Evolutionary conservation across 2,888 invertebrate genomes (phyloP).

Genomic region (Ichneumoninae sp.): DNA sequence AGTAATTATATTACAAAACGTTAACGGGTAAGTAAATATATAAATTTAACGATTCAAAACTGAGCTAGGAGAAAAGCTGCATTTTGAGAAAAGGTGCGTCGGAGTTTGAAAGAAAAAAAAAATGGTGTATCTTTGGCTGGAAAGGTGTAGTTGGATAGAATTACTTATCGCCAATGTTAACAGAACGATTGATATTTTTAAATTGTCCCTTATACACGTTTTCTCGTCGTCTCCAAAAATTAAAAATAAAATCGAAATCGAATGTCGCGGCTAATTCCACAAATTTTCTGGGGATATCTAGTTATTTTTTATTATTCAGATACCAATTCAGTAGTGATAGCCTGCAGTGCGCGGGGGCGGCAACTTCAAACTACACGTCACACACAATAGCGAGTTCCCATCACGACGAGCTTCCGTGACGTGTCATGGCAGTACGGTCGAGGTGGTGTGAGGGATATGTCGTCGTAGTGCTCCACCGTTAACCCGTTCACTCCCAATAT

Average conservation of each 20-base stretch:
- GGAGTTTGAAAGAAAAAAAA: too few relatives aligned
- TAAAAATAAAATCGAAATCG: background rate
- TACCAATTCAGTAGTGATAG: background rate
- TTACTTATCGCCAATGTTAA: too few relatives aligned
- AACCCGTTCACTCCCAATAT: slow-evolving; percentile 19
- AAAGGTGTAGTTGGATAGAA: too few relatives aligned
- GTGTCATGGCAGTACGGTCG: slow-evolving; percentile 75
- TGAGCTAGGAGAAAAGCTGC: too few relatives aligned
- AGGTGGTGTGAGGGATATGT: slow-evolving; percentile 47
- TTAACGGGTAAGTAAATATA: too few relatives aligned
- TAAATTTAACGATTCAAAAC: too few relatives aligned
- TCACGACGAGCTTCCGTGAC: slow-evolving; percentile 70
- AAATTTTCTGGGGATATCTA: background rate
- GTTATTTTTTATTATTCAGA: background rate
- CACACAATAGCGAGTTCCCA: slow-evolving; percentile 2
- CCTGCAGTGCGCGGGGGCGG: slow-evolving; percentile 19
- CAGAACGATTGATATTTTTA: too few relatives aligned
- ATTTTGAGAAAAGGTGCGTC: too few relatives aligned
- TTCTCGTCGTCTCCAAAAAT: background rate
- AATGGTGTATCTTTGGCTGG: too few relatives aligned
- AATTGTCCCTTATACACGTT: too few relatives aligned
- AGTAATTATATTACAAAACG: too few relatives aligned
- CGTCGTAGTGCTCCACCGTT: slow-evolving; percentile 58
- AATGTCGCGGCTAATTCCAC: background rate
- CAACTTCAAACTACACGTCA: slow-evolving; percentile 54